phyloP scores from a whole-genome alignment of 2,888 invertebrate species.

The Leucophenga maculata region DNA sequence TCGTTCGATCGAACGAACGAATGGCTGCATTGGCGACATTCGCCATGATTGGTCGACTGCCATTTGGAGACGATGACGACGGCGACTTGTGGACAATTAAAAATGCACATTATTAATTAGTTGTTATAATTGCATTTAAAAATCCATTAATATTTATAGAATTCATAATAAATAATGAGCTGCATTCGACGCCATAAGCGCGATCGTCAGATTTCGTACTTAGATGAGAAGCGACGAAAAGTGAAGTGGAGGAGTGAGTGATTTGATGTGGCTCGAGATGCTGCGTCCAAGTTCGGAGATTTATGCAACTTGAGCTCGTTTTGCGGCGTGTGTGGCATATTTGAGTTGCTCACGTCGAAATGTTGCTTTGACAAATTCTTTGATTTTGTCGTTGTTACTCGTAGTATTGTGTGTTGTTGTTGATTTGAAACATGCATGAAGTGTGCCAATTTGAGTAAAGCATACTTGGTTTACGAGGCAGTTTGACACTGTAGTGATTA shows the following conservation, averaged over 20 bases:
- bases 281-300: constrained; percentile 55
- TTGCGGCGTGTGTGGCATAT: constrained; percentile 66
- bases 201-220: background rate
- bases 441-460: background rate
- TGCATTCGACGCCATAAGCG: constrained; percentile 34
- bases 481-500: background rate
- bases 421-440: constrained; percentile 1
- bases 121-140: constrained; percentile 71
- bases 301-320: constrained; percentile 48
- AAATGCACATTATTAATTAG: constrained; percentile 72
- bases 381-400: constrained; percentile 34
- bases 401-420: constrained; percentile 23
- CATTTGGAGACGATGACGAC: background rate
- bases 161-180: constrained; percentile 71
- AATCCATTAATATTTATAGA: constrained; percentile 72
- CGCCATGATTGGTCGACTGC: constrained; percentile 9
- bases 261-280: background rate
- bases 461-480: background rate
- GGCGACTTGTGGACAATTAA: constrained; percentile 54
- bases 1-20: background rate
- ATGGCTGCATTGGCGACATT: background rate
- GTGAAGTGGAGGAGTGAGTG: constrained; percentile 23
- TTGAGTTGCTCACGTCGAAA: constrained; percentile 51
- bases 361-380: constrained; percentile 66
- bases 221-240: constrained; percentile 46